phyloP scores from a whole-genome alignment of 92 coral and sea anemone genomes.

The Porites divaricata region DNA sequence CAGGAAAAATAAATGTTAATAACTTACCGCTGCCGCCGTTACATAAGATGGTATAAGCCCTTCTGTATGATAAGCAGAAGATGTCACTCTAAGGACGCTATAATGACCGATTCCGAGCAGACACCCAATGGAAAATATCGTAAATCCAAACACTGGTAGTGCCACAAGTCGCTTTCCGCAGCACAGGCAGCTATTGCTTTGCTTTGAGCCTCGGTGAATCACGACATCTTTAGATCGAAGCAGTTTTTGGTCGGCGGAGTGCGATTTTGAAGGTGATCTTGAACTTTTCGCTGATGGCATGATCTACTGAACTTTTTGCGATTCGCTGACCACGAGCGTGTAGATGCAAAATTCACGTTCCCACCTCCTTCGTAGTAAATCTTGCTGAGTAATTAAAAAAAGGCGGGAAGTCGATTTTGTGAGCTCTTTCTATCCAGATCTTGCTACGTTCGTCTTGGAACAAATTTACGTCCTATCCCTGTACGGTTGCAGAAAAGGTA shows the following conservation, averaged over 20 bases:
- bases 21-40: slow-evolving; percentile 75
- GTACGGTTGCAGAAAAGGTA: neutral
- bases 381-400: slow-evolving; percentile 39
- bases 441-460: neutral
- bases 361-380: slow-evolving; percentile 35
- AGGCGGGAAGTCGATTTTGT: slow-evolving; percentile 42
- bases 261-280: slow-evolving; percentile 1
- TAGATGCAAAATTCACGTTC: neutral
- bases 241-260: slow-evolving; percentile 41
- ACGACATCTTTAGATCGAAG: slow-evolving; percentile 51
- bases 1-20: neutral
- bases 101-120: slow-evolving; percentile 78
- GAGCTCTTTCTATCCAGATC: neutral
- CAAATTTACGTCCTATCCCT: neutral
- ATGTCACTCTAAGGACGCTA: slow-evolving; percentile 69
- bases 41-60: slow-evolving; percentile 69
- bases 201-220: slow-evolving; percentile 8
- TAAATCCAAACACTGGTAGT: slow-evolving; percentile 68
- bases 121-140: slow-evolving; percentile 77
- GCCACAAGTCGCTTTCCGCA: slow-evolving; percentile 73
- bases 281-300: slow-evolving; percentile 46
- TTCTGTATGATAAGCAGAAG: slow-evolving; percentile 71
- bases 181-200: slow-evolving; percentile 48
- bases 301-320: neutral
- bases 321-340: slow-evolving; percentile 17